A percentile compares a stretch with the other conserved stretches of the same genome.
Conservation (phyloP, 2,797 vertebrate species). For the Zenarchopterus dispar region DNA sequence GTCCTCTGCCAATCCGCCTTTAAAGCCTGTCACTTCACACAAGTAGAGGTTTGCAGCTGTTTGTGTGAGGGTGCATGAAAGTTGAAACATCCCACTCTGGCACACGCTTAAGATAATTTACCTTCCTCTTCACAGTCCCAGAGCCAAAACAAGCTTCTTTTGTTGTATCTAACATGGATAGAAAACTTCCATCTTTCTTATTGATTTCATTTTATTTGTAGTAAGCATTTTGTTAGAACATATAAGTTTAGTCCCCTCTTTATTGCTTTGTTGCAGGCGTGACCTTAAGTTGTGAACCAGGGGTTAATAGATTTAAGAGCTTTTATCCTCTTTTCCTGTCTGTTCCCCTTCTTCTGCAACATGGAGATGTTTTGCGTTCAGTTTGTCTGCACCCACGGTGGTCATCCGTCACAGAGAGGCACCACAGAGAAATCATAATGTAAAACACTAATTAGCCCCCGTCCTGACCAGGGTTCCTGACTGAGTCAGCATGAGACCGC, state of each 20-base stretch:
- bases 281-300: constrained; percentile 22
- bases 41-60: constrained; percentile 28
- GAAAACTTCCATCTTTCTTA: neutral
- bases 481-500: constrained; percentile 51
- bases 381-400: constrained; percentile 51
- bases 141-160: constrained; percentile 5
- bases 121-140: constrained; percentile 8
- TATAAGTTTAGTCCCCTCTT: neutral
- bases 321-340: constrained; percentile 23
- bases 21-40: constrained; percentile 54
- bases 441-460: constrained; percentile 77
- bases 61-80: constrained; percentile 18
- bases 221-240: neutral
- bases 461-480: constrained; percentile 74
- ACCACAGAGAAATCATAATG: constrained; percentile 74
- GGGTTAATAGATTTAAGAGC: constrained; percentile 55
- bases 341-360: constrained; percentile 52
- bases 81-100: constrained; percentile 30
- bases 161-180: neutral
- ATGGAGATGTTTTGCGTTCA: constrained; percentile 67
- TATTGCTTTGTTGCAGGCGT: constrained; percentile 17
- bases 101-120: constrained; percentile 4
- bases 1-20: constrained; percentile 36
- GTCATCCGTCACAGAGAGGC: constrained; percentile 69
- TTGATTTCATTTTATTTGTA: too few species aligned